Conservation (phyloP, 1,140 invertebrate genomes). For the Araneus ventricosus region DNA sequence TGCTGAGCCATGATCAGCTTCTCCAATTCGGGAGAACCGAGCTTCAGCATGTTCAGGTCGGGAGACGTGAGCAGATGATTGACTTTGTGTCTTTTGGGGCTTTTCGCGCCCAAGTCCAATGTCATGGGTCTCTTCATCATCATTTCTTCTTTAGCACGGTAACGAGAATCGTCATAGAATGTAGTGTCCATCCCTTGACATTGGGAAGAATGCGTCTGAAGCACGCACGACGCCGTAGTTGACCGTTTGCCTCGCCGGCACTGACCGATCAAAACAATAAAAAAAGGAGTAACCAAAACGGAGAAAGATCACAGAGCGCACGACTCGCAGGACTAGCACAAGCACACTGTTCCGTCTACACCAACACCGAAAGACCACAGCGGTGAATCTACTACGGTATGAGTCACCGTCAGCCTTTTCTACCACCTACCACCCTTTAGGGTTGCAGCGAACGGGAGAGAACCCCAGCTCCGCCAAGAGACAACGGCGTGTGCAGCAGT, state of each 20-base stretch:
- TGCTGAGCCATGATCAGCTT: slow-evolving; percentile 86
- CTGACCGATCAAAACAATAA: slow-evolving; percentile 1
- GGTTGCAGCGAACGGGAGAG: slow-evolving; percentile 40
- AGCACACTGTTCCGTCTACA: background rate
- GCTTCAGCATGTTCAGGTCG: slow-evolving; percentile 91
- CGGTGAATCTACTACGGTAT: slow-evolving; percentile 57
- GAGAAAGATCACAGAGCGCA: background rate
- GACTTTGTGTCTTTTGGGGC: slow-evolving; percentile 79
- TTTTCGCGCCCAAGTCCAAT: slow-evolving; percentile 85
- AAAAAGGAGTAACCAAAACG: background rate
- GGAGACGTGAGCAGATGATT: slow-evolving; percentile 87
- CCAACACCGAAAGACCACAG: slow-evolving; percentile 1
- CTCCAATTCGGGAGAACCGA: slow-evolving; percentile 92
- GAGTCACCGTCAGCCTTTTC: slow-evolving; percentile 73
- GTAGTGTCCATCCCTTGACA: slow-evolving; percentile 83
- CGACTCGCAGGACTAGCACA: background rate
- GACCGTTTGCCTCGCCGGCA: slow-evolving; percentile 22
- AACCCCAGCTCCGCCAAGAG: slow-evolving; percentile 26
- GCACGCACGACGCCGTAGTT: slow-evolving; percentile 57
- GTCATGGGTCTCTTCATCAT: slow-evolving; percentile 85
- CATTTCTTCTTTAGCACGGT: slow-evolving; percentile 73
- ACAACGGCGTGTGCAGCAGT: background rate
- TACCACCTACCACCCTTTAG: slow-evolving; percentile 66
- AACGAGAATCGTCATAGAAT: slow-evolving; percentile 83
- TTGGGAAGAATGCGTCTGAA: slow-evolving; percentile 58